Evolutionary conservation across 2,888 invertebrate species (phyloP), one percentile per base, ranked within the genome.

Genomic region (Merodon equestris): DNA sequence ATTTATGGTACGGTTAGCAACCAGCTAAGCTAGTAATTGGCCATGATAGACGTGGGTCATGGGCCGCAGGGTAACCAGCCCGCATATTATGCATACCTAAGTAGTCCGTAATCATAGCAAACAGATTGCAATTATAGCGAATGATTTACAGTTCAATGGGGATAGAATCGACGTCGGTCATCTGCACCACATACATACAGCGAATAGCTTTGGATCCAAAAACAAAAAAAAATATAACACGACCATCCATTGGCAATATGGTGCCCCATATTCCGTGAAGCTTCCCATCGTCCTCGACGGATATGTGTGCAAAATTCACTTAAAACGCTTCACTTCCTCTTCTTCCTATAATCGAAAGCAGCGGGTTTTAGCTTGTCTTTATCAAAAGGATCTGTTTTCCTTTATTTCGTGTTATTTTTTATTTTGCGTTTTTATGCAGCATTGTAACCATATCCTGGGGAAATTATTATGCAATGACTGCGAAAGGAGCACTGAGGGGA

Each of bases 401-500:
- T 54, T 48, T 50, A 61, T 56, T 67, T 67, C 54, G 42, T 17
- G 44, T 40, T 48, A 53, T 56, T 66, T 61, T 42, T 71, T 66
- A n/a, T n/a, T n/a, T n/a, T n/a, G n/a, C n/a, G n/a, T n/a, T 70
- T 63, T 27, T 67, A 42, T 50, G 57, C 19, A 2, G 27, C 27
- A 45, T 57, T 56, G 61, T 56, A 58, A 70, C 70, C 73, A 77
- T 77, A 77, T 77, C 77, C 77, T 77, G 67, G 67, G 73, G 77
- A 77, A 77, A 77, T 77, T 77, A 77, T 77, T 77, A 77, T 73
- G 73, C 77, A 77, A 73, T 77, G 67, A 77, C 56, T 67, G 58
- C 72, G 51, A 67, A 60, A 64, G 63, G 60, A 64, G 72, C 60
- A 56, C 60, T 58, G 12, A 54, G 58, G 66, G 71, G 67, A 77